A percentile compares a stretch with the other conserved stretches of the same genome.
Conservation (phyloP, 1,140 invertebrate genomes). For the Arctopsyche grandis region DNA sequence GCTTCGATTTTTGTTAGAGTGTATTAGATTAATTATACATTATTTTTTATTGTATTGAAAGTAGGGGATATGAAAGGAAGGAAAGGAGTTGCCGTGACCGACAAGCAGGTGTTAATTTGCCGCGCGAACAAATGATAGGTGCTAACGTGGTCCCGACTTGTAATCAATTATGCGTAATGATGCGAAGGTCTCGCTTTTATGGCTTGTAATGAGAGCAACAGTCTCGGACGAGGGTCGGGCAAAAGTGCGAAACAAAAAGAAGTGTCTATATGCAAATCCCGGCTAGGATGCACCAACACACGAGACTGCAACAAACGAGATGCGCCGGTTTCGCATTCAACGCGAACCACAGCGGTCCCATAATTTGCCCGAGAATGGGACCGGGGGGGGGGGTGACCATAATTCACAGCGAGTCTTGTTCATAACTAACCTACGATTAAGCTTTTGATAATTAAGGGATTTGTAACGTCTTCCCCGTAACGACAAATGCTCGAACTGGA, state of each 20-base stretch:
- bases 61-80: no score
- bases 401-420: background rate
- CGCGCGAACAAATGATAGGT: constrained; percentile 15
- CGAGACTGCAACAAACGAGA: background rate
- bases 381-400: background rate
- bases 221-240: background rate
- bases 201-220: constrained; percentile 17
- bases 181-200: constrained; percentile 7
- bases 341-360: constrained; percentile 4
- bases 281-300: background rate
- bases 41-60: no score
- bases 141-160: background rate
- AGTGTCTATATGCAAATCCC: constrained; percentile 8
- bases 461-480: background rate
- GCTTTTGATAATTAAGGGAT: background rate
- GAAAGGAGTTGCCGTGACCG: background rate
- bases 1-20: no score
- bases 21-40: no score
- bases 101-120: constrained; percentile 22
- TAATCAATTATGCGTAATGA: constrained; percentile 28
- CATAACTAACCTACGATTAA: background rate
- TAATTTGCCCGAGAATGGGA: constrained; percentile 4
- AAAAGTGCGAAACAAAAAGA: background rate
- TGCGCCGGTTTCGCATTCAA: background rate
- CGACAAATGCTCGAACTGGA: background rate